Evolutionary conservation across 1,140 invertebrate genomes (phyloP), one percentile per base, ranked within the genome.

Genomic region (Diuraphis noxia): DNA sequence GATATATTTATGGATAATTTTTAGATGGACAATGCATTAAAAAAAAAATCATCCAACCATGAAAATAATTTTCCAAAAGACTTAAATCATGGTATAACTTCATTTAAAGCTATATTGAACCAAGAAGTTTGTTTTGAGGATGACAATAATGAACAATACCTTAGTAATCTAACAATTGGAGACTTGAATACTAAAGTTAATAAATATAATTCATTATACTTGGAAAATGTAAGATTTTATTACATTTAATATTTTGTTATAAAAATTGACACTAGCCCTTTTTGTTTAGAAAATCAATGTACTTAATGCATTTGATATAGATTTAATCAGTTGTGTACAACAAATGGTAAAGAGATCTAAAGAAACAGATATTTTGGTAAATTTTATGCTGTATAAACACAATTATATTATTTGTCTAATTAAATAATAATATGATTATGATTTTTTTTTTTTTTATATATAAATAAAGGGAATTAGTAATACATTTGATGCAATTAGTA

Each of bases 271-370:
- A 30, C 40, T 81, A 40, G 4, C 40, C 9, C 23, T 81, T 81
- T 81, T 81, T 81, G 38, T 72, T n/a, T 81, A 81, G 79, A 81
- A 81, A 81, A 81, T 81, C 79, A 81, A 81, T 38, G 8, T 25
- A 6, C 0, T 10, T 10, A 81, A 81, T 81, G 79, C 79, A 40
- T 81, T 81, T 81, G 36, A 81, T 38, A 81, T 81, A 81, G 79
- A 81, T 81, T 38, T 81, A 81, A 38, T 81, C 36, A 38, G 9
- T 81, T 81, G 36, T 81, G 79, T 81, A 38, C 79, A 40, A 40
- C 23, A 81, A 81, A 25, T 81, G 9, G 79, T 81, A 40, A 81
- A 81, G 9, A 81, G 38, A 38, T 38, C 79, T 25, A 38, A 81
- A 38, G 38, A 25, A 8, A 38, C 79, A 40, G 3, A 81, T 38